Evolutionary conservation across 2,797 vertebrate species (phyloP), one percentile per base, ranked within the genome.

Genomic region (Alauda arvensis): DNA sequence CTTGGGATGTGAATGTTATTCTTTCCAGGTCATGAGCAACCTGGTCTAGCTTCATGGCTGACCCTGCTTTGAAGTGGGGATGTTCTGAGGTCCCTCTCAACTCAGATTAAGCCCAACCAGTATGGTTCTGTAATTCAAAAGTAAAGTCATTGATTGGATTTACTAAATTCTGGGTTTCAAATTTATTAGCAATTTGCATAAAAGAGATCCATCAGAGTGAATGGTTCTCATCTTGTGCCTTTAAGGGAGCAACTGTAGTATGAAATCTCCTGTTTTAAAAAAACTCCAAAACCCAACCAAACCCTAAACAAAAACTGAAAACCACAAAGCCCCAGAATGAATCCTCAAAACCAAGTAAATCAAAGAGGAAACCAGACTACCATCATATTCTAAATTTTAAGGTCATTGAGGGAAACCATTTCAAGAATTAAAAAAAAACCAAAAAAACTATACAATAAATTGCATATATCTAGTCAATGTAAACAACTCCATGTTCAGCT

Each of bases 361-460:
- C 5, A 14, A 52, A n/a, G 12, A 3, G 0, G 3, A 46, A n/a
- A 52, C 2, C 8, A 63, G 19, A 57, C 23, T 70, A 9, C 3
- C 42, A 52, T 40, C 4, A 17, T 10, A 34, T 60, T 88, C 71
- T 61, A 75, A 53, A 79, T 37, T 40, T 53, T 70, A 69, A 31
- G 23, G 51, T 71, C 3, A 29, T 34, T 8, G 33, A 63, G 10
- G 14, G 24, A 78, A 81, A 11, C 2, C n/a, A 24, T 53, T 77
- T 65, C 15, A 80, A 52, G 18, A 65, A 61, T 18, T 8, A 74
- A 10, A 87, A 71, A 67, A n/a, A 5, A 21, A 4, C 10, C 8
- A 37, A 37, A 37, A 10, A n/a, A n/a, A n/a, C n/a, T 20, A 31
- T 18, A 25, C 8, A 89, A 29, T 3, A 62, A 20, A 34, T 13